These are phyloP conservation scores for Cerastis leucographa DNA, from an alignment of 2,888 invertebrate species.

Conservation along the genomic window DNA sequence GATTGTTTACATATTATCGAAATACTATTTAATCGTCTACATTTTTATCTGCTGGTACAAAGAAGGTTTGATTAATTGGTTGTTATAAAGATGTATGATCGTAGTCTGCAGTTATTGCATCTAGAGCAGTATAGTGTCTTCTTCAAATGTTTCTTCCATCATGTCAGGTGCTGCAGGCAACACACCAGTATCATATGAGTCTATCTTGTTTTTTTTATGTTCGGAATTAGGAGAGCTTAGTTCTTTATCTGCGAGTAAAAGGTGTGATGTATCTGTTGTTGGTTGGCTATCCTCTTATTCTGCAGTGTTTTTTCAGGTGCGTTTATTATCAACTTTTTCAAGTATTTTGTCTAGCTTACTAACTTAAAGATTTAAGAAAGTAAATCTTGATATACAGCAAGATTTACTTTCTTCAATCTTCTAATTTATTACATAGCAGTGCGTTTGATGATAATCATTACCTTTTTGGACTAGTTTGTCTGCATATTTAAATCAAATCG, in stretches of 20 bases:
- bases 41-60: not conserved
- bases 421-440: not conserved
- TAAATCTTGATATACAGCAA: not conserved
- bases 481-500: conserved; percentile 26
- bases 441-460: not conserved
- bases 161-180: not conserved
- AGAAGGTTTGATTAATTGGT: not conserved
- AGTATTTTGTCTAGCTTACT: not conserved
- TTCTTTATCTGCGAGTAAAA: not conserved
- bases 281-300: not conserved
- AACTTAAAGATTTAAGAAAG: not conserved
- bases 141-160: not conserved
- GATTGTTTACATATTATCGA: not conserved
- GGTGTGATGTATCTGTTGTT: not conserved
- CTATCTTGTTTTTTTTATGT: conserved; percentile 51
- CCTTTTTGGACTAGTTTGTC: not conserved
- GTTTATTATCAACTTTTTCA: not conserved
- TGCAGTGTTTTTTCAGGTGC: not conserved
- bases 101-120: not conserved
- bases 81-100: too few species aligned
- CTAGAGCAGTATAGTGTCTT: not conserved
- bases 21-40: not conserved
- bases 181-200: conserved; percentile 24
- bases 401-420: not conserved
- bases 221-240: not conserved